Evolutionary conservation across 1,140 invertebrate species (phyloP), one percentile per base, ranked within the genome.

Genomic region (Drosophila fuyamai): DNA sequence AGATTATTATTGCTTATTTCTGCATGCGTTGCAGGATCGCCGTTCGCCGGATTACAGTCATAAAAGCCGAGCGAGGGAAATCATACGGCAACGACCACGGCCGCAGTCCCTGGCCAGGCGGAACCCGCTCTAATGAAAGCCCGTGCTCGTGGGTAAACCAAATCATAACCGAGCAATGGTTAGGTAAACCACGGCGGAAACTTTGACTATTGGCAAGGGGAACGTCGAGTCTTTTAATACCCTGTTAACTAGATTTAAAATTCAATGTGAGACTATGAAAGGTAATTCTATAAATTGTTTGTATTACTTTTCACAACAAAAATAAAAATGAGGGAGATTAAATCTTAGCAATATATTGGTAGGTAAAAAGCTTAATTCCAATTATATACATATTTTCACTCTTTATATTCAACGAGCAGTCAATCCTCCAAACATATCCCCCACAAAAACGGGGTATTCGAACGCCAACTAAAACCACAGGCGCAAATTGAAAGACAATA

Each of bases 401-500:
- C 2, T 18, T 29, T 29, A 29, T 7, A 29, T 7, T 5, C 29
- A 29, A 29, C 5, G 4, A 29, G 18, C 29, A 6, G 5, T 29
- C 29, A 29, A 7, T 7, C 1, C 6, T 1, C 32, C 16, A 14
- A 23, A 29, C 0, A 32, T 51, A 40, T 16, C 27, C n/a, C 14
- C 38, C 0, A 27, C 4, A 23, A 48, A 41, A 38, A 27, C 10
- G n/a, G 29, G 72, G 73, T 76, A 80, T 50, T 48, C 60, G 29
- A 46, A 27, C 12, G 51, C n/a, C 8, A 32, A 10, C 47, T 59
- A 61, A 73, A 68, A 71, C 67, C 76, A 81, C 67, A 75, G 81
- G 84, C 84, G 85, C 89, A 91, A 91, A 91, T 91, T 89, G 89
- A 91, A 91, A 91, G 89, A 91, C 89, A 91, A 91, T 91, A 91